Evolutionary conservation across 2,113 vertebrate species (phyloP), one percentile per base, ranked within the genome.

Genomic region (Rhynchopsitta pachyrhyncha): DNA sequence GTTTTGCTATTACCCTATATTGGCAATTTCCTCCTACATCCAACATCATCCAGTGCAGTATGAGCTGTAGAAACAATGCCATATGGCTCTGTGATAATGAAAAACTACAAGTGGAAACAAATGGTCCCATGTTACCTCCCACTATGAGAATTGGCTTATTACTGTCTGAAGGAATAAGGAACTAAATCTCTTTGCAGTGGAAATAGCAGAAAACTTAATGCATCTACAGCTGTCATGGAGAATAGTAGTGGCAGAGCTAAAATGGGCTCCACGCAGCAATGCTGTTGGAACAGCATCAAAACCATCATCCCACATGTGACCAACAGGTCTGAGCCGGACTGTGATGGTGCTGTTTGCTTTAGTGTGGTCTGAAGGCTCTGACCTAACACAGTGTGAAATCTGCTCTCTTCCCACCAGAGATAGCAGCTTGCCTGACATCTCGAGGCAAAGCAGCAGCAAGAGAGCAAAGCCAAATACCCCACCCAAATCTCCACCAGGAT

Each of bases 121-220:
- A 88, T 52, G 92, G 93, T 86, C 92, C 93, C 60, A 2, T 52
- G 82, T 24, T n/a, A 15, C 85, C 82, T 95, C 88, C 91, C 80
- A 71, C 76, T 28, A 47, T 0, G 7, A 67, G 82, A 92, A n/a
- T 0, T 23, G 74, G 39, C 47, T 93, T 59, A 29, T 73, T 20
- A 4, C 33, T 76, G 42, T 24, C 81, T 13, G 27, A 64, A 68
- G 68, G 78, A 73, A 78, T 6, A n/a, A 92, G 60, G 85, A 92
- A 31, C 24, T 33, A 6, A 27, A 64, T 42, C 69, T 66, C 28
- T 63, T 10, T 69, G 86, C 83, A 57, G 63, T n/a, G 84, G 63
- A 25, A 74, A 80, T 6, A 80, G 50, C 70, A 71, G 46, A 79
- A 95, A 89, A 73, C 84, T 63, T 53, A 57, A 60, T 7, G 33